These are phyloP conservation scores for Paralinhomoeus sp. DNA, from an alignment of 2,888 invertebrate species.

Conservation along the genomic window DNA sequence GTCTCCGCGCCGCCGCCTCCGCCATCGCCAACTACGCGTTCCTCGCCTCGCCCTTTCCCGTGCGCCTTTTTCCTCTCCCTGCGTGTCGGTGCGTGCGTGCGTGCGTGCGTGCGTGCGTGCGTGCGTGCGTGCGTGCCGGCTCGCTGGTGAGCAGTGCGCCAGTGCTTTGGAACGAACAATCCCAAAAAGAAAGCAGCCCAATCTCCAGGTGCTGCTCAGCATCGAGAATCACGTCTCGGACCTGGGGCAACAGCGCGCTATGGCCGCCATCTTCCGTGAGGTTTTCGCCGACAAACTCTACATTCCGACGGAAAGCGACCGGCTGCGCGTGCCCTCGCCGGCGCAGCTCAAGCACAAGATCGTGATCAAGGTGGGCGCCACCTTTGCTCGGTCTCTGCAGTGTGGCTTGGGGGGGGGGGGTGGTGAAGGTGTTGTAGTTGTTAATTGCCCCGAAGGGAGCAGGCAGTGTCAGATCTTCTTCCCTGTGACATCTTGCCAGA, in stretches of 20 bases:
- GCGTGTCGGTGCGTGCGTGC: too few species aligned
- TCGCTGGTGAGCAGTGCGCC: too few species aligned
- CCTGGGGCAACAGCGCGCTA: slow-evolving; percentile 18
- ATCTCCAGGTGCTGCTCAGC: slow-evolving; percentile 30
- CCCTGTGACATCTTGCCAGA: too few species aligned
- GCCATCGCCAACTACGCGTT: slow-evolving; percentile 33
- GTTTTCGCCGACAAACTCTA: slow-evolving; percentile 31
- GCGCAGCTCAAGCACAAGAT: slow-evolving; percentile 19
- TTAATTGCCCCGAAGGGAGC: too few species aligned
- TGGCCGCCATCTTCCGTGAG: slow-evolving; percentile 29
- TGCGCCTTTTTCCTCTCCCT: not conserved
- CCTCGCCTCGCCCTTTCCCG: slow-evolving; percentile 25
- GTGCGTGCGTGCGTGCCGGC: too few species aligned
- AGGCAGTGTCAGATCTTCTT: too few species aligned
- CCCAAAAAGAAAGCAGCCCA: too few species aligned
- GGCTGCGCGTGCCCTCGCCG: slow-evolving; percentile 20
- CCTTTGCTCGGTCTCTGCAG: not conserved
- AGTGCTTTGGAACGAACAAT: too few species aligned
- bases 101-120: too few species aligned
- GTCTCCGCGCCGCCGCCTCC: slow-evolving; percentile 20
- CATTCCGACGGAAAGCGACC: slow-evolving; percentile 25
- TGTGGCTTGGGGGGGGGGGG: not conserved
- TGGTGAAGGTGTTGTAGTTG: not conserved
- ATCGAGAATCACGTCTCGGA: slow-evolving; percentile 32
- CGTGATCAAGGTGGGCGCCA: slow-evolving; percentile 14